Percentiles rank a stretch among this genome's conserved stretches.
These are phyloP conservation scores for Bactericera cockerelli DNA, from an alignment of 1,140 invertebrate species.

Conservation along the genomic window DNA sequence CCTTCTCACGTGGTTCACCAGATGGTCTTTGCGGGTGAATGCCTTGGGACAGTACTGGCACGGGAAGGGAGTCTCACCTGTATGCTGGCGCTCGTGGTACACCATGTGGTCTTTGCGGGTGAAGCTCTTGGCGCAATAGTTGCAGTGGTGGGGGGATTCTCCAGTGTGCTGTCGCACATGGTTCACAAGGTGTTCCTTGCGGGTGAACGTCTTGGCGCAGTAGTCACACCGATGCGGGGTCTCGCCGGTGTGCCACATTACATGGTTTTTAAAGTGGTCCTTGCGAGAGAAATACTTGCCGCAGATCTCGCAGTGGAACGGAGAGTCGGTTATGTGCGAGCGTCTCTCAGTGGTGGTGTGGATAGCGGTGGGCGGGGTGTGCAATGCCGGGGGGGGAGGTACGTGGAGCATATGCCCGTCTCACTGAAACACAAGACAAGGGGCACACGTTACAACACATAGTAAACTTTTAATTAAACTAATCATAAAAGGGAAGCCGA, in stretches of 20 bases:
- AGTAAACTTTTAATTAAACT: no score
- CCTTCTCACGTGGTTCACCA: slow-evolving; percentile 55
- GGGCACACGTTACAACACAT: no score
- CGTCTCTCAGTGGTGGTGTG: neutral
- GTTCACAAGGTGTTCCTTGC: slow-evolving; percentile 65
- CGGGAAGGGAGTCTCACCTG: slow-evolving; percentile 62
- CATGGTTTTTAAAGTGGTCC: slow-evolving; percentile 48
- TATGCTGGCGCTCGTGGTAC: slow-evolving; percentile 70
- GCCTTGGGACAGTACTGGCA: slow-evolving; percentile 68
- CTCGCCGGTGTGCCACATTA: slow-evolving; percentile 49
- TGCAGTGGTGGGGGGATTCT: slow-evolving; percentile 70
- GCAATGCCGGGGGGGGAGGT: neutral
- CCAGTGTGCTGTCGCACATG: slow-evolving; percentile 59
- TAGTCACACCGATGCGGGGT: slow-evolving; percentile 63
- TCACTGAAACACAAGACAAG: neutral
- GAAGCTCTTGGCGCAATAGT: slow-evolving; percentile 69
- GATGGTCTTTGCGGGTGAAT: slow-evolving; percentile 66
- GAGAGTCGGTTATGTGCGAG: slow-evolving; percentile 35
- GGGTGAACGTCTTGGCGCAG: slow-evolving; percentile 66
- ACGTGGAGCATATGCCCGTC: slow-evolving; percentile 8
- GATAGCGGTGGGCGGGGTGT: neutral
- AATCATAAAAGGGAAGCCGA: no score
- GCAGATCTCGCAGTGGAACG: slow-evolving; percentile 44
- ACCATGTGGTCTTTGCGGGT: slow-evolving; percentile 65
- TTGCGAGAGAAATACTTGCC: slow-evolving; percentile 45